Conservation (phyloP, 1,140 invertebrate species). For the Eupeodes corollae region DNA sequence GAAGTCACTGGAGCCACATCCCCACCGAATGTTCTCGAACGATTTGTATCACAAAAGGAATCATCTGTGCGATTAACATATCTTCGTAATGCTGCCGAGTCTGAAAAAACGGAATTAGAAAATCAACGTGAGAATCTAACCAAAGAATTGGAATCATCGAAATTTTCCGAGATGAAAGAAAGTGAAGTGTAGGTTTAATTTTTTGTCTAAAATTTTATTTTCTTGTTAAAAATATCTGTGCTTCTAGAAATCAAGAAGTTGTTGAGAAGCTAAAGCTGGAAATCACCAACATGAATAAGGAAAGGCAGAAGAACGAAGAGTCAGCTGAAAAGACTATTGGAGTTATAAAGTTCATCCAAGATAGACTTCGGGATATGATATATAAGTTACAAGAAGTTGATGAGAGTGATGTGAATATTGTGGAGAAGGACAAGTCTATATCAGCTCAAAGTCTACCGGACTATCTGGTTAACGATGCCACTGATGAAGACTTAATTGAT, state of each 20-base stretch:
- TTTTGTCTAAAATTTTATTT: no score
- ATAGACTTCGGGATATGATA: constrained; percentile 34
- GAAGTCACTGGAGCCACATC: constrained; percentile 62
- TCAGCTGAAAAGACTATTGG: constrained; percentile 39
- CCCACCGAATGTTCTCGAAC: constrained; percentile 57
- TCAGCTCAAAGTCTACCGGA: constrained; percentile 25
- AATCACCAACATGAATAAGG: constrained; percentile 42
- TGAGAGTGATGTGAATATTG: constrained; percentile 27
- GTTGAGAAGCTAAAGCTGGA: constrained; percentile 46
- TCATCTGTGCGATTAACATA: constrained; percentile 52
- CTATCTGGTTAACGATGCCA: constrained; percentile 21
- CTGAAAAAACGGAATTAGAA: constrained; percentile 59
- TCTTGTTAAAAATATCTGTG: neutral
- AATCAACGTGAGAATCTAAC: constrained; percentile 52
- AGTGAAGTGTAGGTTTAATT: constrained; percentile 57
- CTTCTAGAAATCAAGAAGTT: constrained; percentile 51
- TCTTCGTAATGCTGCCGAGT: constrained; percentile 55
- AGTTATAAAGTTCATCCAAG: constrained; percentile 42
- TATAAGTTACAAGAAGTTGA: constrained; percentile 36
- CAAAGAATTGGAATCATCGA: constrained; percentile 58
- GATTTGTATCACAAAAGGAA: constrained; percentile 58
- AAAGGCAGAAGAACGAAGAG: constrained; percentile 35
- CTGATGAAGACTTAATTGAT: constrained; percentile 29
- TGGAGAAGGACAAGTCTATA: constrained; percentile 17
- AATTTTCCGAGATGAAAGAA: constrained; percentile 66